phyloP scores from a whole-genome alignment of 2,888 invertebrate species.

The Orthonevra nobilis region DNA sequence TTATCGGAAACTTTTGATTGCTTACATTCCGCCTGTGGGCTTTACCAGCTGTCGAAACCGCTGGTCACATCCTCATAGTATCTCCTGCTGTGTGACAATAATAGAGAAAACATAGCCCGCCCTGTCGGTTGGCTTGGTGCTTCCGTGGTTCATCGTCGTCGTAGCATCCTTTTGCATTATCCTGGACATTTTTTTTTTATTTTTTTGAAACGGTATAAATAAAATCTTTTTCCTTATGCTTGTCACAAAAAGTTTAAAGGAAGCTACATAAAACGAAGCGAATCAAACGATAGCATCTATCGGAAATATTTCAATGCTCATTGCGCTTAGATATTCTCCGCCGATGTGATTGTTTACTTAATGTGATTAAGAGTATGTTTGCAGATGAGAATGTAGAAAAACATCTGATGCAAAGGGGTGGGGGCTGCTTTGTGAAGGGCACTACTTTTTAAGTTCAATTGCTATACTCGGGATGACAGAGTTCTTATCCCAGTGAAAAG shows the following conservation, averaged over 20 bases:
- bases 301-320: constrained; percentile 65
- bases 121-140: neutral
- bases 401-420: constrained; percentile 23
- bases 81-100: constrained; percentile 37
- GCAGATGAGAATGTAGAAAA: constrained; percentile 62
- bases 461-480: too few relatives aligned
- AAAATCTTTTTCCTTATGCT: constrained; percentile 42
- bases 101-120: constrained; percentile 20
- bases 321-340: constrained; percentile 62
- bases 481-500: too few relatives aligned
- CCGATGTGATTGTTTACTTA: constrained; percentile 66
- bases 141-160: constrained; percentile 1
- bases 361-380: constrained; percentile 66
- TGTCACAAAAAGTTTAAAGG: constrained; percentile 26
- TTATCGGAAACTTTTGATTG: constrained; percentile 6
- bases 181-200: constrained; percentile 43
- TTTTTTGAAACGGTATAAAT: constrained; percentile 45
- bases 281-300: constrained; percentile 68
- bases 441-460: too few relatives aligned
- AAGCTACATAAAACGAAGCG: constrained; percentile 25
- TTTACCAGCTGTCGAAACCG: constrained; percentile 31
- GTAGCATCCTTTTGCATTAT: constrained; percentile 38
- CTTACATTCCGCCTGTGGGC: constrained; percentile 40
- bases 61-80: too few relatives aligned
- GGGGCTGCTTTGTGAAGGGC: too few relatives aligned